These are phyloP conservation scores for Drosophila sordidapex DNA, from an alignment of 2,888 invertebrate species.

Conservation along the genomic window DNA sequence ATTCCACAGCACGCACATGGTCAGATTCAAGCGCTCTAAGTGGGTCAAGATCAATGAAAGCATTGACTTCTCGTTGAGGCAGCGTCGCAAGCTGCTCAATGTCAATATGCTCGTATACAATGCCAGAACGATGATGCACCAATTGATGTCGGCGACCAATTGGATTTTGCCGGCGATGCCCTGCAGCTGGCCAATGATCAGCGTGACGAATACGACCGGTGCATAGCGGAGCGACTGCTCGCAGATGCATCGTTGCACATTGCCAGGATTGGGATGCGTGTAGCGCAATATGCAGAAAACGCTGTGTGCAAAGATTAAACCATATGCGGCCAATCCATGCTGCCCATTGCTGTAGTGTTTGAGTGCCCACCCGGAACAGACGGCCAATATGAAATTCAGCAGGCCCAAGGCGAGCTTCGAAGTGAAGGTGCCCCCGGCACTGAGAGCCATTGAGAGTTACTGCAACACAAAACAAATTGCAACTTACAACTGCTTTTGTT, in stretches of 20 bases:
- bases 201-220: slow-evolving; percentile 64
- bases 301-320: slow-evolving; percentile 64
- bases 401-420: slow-evolving; percentile 67
- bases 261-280: slow-evolving; percentile 73
- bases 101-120: slow-evolving; percentile 46
- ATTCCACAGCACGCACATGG: slow-evolving; percentile 69
- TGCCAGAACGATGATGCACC: slow-evolving; percentile 45
- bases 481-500: slow-evolving; percentile 17
- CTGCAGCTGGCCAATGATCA: slow-evolving; percentile 65
- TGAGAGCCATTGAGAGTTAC: slow-evolving; percentile 36
- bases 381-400: slow-evolving; percentile 65
- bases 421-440: slow-evolving; percentile 26
- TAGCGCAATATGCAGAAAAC: slow-evolving; percentile 66
- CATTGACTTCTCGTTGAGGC: slow-evolving; percentile 29
- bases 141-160: slow-evolving; percentile 33
- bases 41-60: slow-evolving; percentile 3
- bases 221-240: slow-evolving; percentile 65
- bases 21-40: slow-evolving; percentile 37
- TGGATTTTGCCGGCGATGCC: slow-evolving; percentile 15
- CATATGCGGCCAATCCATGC: slow-evolving; percentile 61
- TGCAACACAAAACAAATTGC: slow-evolving; percentile 28
- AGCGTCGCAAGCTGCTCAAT: slow-evolving; percentile 30
- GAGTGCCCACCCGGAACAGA: slow-evolving; percentile 69
- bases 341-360: slow-evolving; percentile 59
- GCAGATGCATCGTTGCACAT: slow-evolving; percentile 60